A percentile compares a stretch with the other conserved stretches of the same genome.
These are phyloP conservation scores for Euglossa dilemma DNA, from an alignment of 1,140 invertebrate species.

Conservation along the genomic window DNA sequence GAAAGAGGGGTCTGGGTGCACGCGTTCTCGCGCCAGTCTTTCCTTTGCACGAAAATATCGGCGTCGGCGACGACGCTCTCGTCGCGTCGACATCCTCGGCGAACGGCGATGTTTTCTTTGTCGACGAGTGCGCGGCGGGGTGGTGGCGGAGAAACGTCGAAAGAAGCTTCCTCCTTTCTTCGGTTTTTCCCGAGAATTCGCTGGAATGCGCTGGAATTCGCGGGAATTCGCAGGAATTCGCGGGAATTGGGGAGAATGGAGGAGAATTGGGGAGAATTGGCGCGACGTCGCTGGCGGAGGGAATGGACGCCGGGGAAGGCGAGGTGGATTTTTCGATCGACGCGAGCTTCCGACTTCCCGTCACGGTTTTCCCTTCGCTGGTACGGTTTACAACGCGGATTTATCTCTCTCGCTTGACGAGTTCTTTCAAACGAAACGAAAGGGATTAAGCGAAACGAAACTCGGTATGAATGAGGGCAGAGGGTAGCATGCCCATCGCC, in stretches of 20 bases:
- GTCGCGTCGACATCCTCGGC: background rate
- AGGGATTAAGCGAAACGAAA: constrained; percentile 37
- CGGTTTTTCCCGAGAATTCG: background rate
- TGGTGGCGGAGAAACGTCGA: too few relatives aligned
- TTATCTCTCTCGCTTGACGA: constrained; percentile 37
- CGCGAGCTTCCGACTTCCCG: background rate
- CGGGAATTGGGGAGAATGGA: too few relatives aligned
- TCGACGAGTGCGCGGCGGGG: background rate
- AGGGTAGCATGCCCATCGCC: background rate
- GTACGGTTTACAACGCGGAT: background rate
- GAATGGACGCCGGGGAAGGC: background rate
- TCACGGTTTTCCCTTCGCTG: background rate
- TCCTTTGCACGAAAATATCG: background rate
- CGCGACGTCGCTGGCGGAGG: background rate
- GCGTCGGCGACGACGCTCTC: background rate
- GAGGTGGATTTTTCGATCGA: background rate
- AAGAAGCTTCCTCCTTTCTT: background rate
- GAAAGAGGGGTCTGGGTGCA: too few relatives aligned
- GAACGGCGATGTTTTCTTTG: background rate
- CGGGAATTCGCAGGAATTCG: too few relatives aligned
- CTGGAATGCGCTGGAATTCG: too few relatives aligned
- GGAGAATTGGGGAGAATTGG: background rate
- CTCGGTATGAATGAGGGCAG: background rate
- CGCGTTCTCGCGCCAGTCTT: background rate
- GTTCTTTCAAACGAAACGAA: constrained; percentile 36